Conservation (phyloP, 2,113 vertebrate species). For the Brienomyrus brachyistius region DNA sequence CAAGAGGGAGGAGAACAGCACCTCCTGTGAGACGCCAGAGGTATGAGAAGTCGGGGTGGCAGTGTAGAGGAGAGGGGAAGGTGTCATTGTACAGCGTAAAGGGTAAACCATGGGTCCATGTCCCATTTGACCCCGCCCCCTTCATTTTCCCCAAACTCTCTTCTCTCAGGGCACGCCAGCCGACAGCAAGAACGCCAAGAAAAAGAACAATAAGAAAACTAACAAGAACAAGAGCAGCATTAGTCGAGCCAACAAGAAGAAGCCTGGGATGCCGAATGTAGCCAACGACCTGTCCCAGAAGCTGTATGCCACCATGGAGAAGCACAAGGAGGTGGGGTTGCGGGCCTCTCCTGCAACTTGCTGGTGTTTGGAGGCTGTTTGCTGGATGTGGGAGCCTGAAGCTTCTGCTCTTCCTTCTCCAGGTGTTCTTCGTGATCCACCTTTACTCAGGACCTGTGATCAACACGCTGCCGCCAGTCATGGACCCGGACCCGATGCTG, state of each 20-base stretch:
- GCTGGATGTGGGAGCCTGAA: not conserved
- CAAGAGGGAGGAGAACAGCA: conserved; percentile 93
- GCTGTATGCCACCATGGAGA: conserved; percentile 93
- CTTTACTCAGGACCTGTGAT: not conserved
- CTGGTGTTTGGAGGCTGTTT: not conserved
- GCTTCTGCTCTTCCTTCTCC: not conserved
- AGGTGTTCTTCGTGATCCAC: not conserved
- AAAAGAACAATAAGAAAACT: conserved; percentile 98
- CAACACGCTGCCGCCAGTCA: conserved; percentile 84
- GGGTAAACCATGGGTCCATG: not conserved
- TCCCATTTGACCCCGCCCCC: not conserved
- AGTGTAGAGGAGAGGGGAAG: not conserved
- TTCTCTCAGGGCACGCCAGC: conserved; percentile 74
- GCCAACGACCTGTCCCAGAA: conserved; percentile 97
- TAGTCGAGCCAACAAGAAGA: conserved; percentile 97
- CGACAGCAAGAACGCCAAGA: conserved; percentile 97
- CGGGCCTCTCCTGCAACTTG: not conserved
- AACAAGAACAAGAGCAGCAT: conserved; percentile 98
- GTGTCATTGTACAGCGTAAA: not conserved
- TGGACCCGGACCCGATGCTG: conserved; percentile 84
- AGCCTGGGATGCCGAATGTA: conserved; percentile 94
- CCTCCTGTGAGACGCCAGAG: conserved; percentile 82
- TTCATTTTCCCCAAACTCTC: conserved; percentile 17
- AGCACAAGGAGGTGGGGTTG: conserved; percentile 90
- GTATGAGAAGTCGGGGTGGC: conserved; percentile 45